Evolutionary conservation across 1,140 invertebrate species (phyloP).

Genomic region (Drosophila nebulosa): DNA sequence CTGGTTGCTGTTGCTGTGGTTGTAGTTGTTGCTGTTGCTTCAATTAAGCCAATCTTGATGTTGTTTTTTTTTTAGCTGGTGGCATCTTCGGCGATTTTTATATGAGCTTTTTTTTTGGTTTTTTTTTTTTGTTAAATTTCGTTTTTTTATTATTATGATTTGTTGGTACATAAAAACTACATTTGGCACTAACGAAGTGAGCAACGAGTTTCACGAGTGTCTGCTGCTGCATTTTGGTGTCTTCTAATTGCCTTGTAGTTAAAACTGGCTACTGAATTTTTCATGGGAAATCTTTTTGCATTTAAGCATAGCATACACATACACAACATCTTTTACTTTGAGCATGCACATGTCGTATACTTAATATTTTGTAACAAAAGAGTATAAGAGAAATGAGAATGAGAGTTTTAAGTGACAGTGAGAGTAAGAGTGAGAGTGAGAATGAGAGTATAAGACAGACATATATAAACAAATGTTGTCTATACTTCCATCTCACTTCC

Average conservation of each 20-base stretch:
- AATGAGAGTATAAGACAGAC: neutral
- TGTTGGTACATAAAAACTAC: slow-evolving; percentile 15
- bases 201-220: slow-evolving; percentile 1
- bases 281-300: neutral
- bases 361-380: slow-evolving; percentile 51
- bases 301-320: neutral
- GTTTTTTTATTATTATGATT: slow-evolving; percentile 12
- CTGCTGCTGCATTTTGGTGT: neutral
- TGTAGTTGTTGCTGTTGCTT: slow-evolving; percentile 44
- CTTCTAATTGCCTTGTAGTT: slow-evolving; percentile 41
- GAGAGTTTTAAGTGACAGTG: neutral
- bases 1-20: no score
- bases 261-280: slow-evolving; percentile 25
- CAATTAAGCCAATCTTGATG: slow-evolving; percentile 62
- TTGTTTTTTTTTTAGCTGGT: slow-evolving; percentile 32
- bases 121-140: neutral
- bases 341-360: slow-evolving; percentile 44
- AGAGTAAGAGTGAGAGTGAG: neutral
- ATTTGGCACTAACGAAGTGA: slow-evolving; percentile 16
- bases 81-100: slow-evolving; percentile 26
- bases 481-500: slow-evolving; percentile 53
- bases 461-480: slow-evolving; percentile 3
- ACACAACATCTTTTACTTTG: neutral
- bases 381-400: slow-evolving; percentile 1
- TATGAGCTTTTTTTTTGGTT: slow-evolving; percentile 12